Percentiles rank a stretch among this genome's conserved stretches.
These are phyloP conservation scores for Hemaris fuciformis DNA, from an alignment of 2,888 invertebrate species.

Conservation along the genomic window DNA sequence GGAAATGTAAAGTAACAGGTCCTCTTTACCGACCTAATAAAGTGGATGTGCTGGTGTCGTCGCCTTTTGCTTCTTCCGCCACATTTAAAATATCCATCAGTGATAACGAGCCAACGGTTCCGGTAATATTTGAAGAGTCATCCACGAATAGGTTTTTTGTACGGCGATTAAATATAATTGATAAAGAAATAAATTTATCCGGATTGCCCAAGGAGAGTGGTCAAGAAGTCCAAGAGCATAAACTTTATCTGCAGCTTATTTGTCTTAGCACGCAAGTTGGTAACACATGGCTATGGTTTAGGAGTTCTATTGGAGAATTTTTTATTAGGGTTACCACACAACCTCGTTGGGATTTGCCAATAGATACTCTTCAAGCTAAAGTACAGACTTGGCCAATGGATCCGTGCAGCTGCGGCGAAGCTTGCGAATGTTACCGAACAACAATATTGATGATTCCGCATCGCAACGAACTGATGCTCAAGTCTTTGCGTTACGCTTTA, in stretches of 20 bases:
- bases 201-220: constrained; percentile 54
- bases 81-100: constrained; percentile 51
- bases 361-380: constrained; percentile 59
- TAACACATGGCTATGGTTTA: constrained; percentile 71
- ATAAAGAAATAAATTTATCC: constrained; percentile 54
- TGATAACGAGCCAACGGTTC: constrained; percentile 61
- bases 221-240: constrained; percentile 54
- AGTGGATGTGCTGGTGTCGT: constrained; percentile 59
- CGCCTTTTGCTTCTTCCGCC: constrained; percentile 53
- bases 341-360: constrained; percentile 65
- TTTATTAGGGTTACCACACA: constrained; percentile 65
- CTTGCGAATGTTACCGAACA: constrained; percentile 69
- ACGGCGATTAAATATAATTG: constrained; percentile 60
- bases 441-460: constrained; percentile 62
- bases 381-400: constrained; percentile 62
- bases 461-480: constrained; percentile 67
- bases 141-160: constrained; percentile 52
- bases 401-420: constrained; percentile 67
- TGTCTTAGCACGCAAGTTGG: constrained; percentile 63
- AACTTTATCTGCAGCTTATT: constrained; percentile 60
- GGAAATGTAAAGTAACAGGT: constrained; percentile 67
- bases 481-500: constrained; percentile 61
- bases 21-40: constrained; percentile 65
- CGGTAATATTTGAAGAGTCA: constrained; percentile 47
- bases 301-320: constrained; percentile 64